Percentiles rank a stretch among this genome's conserved stretches.
Conservation (phyloP, 1,140 invertebrate genomes). For the Chironomus tepperi region DNA sequence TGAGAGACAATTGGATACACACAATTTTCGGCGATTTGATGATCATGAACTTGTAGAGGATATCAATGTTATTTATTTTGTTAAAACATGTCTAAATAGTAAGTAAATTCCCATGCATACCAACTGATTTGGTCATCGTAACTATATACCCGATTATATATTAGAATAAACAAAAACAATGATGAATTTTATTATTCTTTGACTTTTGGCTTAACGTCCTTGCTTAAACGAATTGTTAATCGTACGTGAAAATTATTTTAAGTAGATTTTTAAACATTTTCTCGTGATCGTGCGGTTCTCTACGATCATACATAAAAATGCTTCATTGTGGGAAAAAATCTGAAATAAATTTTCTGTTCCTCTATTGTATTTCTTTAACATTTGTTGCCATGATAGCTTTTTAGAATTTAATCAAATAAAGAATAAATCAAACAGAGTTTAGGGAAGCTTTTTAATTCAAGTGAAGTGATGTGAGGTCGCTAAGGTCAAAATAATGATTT, state of each 20-base stretch:
- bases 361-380: background rate
- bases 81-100: slow-evolving; percentile 42
- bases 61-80: slow-evolving; percentile 42
- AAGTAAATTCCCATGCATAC: background rate
- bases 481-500: too few species aligned
- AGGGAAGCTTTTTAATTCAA: too few species aligned
- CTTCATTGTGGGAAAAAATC: background rate
- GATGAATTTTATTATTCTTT: slow-evolving; percentile 10
- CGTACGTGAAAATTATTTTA: slow-evolving; percentile 22
- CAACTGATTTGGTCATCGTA: background rate
- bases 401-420: too few species aligned
- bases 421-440: too few species aligned
- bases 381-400: too few species aligned
- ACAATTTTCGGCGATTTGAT: slow-evolving; percentile 31
- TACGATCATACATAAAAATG: slow-evolving; percentile 7
- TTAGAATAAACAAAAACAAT: background rate
- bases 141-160: background rate
- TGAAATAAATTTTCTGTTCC: slow-evolving; percentile 1
- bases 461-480: too few species aligned
- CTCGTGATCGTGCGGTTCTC: slow-evolving; percentile 15
- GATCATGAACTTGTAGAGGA: slow-evolving; percentile 39
- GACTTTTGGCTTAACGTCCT: background rate
- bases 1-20: slow-evolving; percentile 28
- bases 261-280: background rate
- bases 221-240: slow-evolving; percentile 24